phyloP scores from a whole-genome alignment of 64 coral and sea anemone species.

The Hydrozoanthus tunicans region DNA sequence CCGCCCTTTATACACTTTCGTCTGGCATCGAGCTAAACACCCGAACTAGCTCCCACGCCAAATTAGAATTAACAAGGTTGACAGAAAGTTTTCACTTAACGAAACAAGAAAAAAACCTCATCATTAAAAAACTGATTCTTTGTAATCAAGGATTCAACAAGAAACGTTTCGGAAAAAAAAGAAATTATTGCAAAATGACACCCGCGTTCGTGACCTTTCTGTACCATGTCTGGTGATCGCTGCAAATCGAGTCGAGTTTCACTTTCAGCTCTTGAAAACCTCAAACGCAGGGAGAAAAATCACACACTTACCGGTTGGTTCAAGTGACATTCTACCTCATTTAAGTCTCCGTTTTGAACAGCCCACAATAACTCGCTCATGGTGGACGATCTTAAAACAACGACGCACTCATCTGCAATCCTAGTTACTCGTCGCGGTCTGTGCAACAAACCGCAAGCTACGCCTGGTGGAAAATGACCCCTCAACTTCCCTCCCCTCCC shows the following conservation, averaged over 20 bases:
- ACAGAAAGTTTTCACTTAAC: neutral
- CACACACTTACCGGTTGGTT: slow-evolving; percentile 29
- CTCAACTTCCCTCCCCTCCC: too few species aligned
- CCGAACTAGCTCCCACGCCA: neutral
- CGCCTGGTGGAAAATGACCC: slow-evolving; percentile 22
- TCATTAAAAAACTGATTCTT: neutral
- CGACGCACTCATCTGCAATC: neutral
- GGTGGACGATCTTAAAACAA: slow-evolving; percentile 13
- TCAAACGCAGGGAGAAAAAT: neutral
- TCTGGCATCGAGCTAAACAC: neutral
- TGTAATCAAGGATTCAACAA: neutral
- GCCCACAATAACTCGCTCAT: slow-evolving; percentile 28
- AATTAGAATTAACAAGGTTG: neutral
- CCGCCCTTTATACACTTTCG: slow-evolving; percentile 11
- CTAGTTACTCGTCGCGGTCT: slow-evolving; percentile 1
- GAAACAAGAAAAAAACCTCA: neutral
- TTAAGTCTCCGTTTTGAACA: slow-evolving; percentile 30
- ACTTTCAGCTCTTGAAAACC: slow-evolving; percentile 3
- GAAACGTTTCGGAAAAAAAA: neutral
- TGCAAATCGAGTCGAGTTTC: slow-evolving; percentile 20
- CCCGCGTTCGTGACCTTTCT: neutral
- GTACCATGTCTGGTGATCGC: slow-evolving; percentile 2
- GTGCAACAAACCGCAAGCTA: neutral
- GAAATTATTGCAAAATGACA: neutral
- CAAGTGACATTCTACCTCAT: slow-evolving; percentile 43